Evolutionary conservation across 2,113 vertebrate species (phyloP), one percentile per base, ranked within the genome.

Genomic region (Elephas maximus): DNA sequence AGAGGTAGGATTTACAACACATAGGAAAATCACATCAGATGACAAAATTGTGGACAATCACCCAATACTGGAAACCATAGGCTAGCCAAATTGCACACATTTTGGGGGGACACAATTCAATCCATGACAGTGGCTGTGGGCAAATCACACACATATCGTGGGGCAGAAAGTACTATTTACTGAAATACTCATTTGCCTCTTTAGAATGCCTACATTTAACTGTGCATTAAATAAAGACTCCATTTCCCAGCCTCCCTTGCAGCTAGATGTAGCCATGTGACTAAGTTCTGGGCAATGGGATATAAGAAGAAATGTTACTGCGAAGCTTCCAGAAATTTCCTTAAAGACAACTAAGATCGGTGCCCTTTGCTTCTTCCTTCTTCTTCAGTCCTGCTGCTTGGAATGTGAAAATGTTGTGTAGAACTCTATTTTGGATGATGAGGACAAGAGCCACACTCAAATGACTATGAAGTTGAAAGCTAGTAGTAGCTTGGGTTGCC

Each of bases 301-400:
- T 71, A 3, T 33, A 95, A 76, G 21, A 90, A 44, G 7, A 93
- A 91, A 14, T 60, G 48, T 62, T 82, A 33, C 30, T 51, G 6
- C 8, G 24, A 79, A 51, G 26, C 63, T 91, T 96, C 41, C 60
- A 91, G 37, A 92, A 85, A 87, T 87, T 45, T 93, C 71, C 28
- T 81, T 88, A 83, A 93, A 83, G 44, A 87, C 51, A 87, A n/a
- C 33, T 82, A 7, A 79, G 14, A 92, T 41, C 14, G 84, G 5
- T 65, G 5, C n/a, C 57, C 51, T 92, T 93, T 17, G 24, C 57
- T 67, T 88, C 76, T 57, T 88, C 37, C 23, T 15, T 24, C 30
- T 93, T 28, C 69, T 82, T 65, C 24, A 21, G 48, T 44, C 41
- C 53, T 67, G 44, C 24, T 63, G 84, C 85, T 88, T 88, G 24